phyloP scores from a whole-genome alignment of 2,888 invertebrate species.

The Phymatocera aterrima region DNA sequence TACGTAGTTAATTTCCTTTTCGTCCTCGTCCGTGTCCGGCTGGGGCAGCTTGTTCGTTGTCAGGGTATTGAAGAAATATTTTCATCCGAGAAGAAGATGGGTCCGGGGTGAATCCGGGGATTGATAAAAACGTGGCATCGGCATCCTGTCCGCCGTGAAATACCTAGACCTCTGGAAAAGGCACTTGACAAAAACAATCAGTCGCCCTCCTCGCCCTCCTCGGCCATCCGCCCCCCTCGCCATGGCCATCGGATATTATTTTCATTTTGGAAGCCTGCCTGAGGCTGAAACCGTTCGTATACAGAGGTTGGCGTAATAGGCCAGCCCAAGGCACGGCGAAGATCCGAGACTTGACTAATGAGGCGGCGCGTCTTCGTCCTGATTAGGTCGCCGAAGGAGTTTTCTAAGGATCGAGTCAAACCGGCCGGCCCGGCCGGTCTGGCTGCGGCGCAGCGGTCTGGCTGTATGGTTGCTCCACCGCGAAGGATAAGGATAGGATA shows the following conservation, averaged over 20 bases:
- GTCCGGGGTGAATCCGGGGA: background rate
- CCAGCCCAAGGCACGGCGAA: slow-evolving; percentile 56
- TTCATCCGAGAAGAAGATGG: no score
- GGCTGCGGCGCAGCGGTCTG: no score
- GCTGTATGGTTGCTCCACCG: slow-evolving; percentile 62
- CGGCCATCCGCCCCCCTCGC: no score
- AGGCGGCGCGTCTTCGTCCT: slow-evolving; percentile 73
- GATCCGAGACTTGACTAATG: slow-evolving; percentile 72
- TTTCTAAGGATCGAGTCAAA: slow-evolving; percentile 68
- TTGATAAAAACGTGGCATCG: no score
- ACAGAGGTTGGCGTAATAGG: slow-evolving; percentile 64
- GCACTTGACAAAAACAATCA: slow-evolving; percentile 40
- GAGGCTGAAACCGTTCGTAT: slow-evolving; percentile 51
- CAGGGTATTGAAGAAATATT: no score
- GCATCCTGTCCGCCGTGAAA: no score
- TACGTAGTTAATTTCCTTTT: background rate
- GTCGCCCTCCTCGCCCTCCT: background rate
- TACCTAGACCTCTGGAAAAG: no score
- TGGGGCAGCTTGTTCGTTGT: no score
- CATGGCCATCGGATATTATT: slow-evolving; percentile 38
- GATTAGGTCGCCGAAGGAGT: slow-evolving; percentile 74
- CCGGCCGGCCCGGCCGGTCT: slow-evolving; percentile 27
- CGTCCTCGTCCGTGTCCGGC: no score
- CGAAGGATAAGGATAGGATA: slow-evolving; percentile 68
- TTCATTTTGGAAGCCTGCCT: slow-evolving; percentile 48